These are phyloP conservation scores for Blastobasis adustella DNA, from an alignment of 2,888 invertebrate genomes.

Conservation along the genomic window DNA sequence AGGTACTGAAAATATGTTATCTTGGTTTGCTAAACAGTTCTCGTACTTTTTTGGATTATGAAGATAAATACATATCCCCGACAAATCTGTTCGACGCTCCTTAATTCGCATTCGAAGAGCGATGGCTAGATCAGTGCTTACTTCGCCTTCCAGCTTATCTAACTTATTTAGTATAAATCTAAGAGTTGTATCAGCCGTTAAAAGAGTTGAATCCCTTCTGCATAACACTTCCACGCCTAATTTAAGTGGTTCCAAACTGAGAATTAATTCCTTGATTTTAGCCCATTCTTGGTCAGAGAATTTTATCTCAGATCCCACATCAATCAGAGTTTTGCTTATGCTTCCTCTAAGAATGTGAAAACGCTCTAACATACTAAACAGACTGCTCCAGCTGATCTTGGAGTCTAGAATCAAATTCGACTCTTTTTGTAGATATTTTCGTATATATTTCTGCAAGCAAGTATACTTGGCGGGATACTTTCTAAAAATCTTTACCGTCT, in stretches of 20 bases:
- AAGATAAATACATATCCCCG: slow-evolving; percentile 6
- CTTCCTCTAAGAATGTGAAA: slow-evolving; percentile 16
- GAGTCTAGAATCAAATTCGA: slow-evolving; percentile 13
- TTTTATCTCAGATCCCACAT: slow-evolving; percentile 17
- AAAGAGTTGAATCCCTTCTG: slow-evolving; percentile 14
- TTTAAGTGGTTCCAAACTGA: slow-evolving; percentile 15
- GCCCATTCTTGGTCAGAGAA: slow-evolving; percentile 17
- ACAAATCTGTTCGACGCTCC: slow-evolving; percentile 4
- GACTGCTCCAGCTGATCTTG: slow-evolving; percentile 12
- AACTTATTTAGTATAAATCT: slow-evolving; percentile 15
- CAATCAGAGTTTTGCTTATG: slow-evolving; percentile 21
- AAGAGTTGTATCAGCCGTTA: slow-evolving; percentile 16
- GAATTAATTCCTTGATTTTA: slow-evolving; percentile 15
- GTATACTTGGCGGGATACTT: slow-evolving; percentile 13
- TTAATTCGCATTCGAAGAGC: slow-evolving; percentile 9
- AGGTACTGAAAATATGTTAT: too few species aligned
- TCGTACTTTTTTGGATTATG: slow-evolving; percentile 6
- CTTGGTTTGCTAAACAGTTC: neutral
- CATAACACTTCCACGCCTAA: slow-evolving; percentile 15
- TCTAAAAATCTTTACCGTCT: slow-evolving; percentile 11
- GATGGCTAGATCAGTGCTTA: slow-evolving; percentile 13
- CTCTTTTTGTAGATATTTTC: slow-evolving; percentile 13
- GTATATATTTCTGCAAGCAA: slow-evolving; percentile 14
- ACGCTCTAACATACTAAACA: slow-evolving; percentile 13
- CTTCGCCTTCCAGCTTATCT: slow-evolving; percentile 1